Conservation (phyloP, 2,888 invertebrate genomes). For the Acanthosepion lycidas region DNA sequence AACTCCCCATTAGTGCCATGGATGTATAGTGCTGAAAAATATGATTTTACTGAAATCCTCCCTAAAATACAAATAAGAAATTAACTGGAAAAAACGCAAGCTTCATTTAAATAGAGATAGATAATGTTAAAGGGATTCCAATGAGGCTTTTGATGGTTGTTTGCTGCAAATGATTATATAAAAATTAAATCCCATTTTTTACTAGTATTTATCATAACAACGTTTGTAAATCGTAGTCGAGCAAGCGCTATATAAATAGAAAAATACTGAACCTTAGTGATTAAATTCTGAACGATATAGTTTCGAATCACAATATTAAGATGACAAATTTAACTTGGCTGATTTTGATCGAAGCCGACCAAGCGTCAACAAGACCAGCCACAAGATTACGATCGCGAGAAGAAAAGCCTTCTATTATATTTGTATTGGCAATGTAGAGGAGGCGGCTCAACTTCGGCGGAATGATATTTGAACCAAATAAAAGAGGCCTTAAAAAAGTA, state of each 20-base stretch:
- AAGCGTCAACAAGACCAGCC: background rate
- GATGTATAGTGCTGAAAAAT: too few relatives aligned
- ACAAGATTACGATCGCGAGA: background rate
- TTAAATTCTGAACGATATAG: background rate
- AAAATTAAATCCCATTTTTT: background rate
- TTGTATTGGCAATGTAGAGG: background rate
- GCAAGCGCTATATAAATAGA: background rate
- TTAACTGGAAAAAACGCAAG: too few relatives aligned
- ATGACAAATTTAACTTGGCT: background rate
- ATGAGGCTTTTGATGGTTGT: too few relatives aligned
- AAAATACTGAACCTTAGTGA: background rate
- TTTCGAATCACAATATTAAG: background rate
- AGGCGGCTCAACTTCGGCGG: background rate
- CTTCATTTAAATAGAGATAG: too few relatives aligned
- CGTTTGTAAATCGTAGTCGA: background rate
- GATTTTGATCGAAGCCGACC: background rate
- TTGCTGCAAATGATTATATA: too few relatives aligned
- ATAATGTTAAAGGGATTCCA: too few relatives aligned
- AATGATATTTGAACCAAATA: background rate
- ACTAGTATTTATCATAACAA: background rate
- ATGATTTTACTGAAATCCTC: too few relatives aligned
- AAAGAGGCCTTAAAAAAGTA: background rate
- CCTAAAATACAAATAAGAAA: too few relatives aligned
- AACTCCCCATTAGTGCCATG: too few relatives aligned
- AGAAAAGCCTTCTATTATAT: background rate